Conservation (phyloP, 2,888 invertebrate species). For the Alitta virens region DNA sequence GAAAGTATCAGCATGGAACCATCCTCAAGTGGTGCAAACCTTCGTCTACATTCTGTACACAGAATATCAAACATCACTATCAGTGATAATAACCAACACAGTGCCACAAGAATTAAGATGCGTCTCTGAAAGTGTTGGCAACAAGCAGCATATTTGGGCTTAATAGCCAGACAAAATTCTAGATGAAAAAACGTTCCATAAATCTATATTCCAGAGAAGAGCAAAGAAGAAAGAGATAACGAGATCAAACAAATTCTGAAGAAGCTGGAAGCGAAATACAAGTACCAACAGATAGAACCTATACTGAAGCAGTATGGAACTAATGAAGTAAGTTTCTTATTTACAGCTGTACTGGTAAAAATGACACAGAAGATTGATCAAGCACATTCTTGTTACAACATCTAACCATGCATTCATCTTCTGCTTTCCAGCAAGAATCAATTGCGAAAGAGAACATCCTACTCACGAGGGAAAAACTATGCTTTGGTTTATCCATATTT, state of each 20-base stretch:
- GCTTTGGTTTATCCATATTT: slow-evolving; percentile 93
- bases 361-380: too few relatives aligned
- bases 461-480: slow-evolving; percentile 88
- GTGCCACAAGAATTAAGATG: too few relatives aligned
- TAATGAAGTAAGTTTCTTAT: slow-evolving; percentile 68
- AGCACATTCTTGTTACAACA: neutral
- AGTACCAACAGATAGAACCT: slow-evolving; percentile 88
- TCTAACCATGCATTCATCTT: neutral
- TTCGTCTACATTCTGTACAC: too few relatives aligned
- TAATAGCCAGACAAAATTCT: too few relatives aligned
- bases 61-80: too few relatives aligned
- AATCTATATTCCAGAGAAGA: slow-evolving; percentile 19
- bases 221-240: slow-evolving; percentile 53
- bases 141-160: too few relatives aligned
- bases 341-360: neutral
- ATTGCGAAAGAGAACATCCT: slow-evolving; percentile 69
- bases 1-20: too few relatives aligned
- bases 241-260: slow-evolving; percentile 92
- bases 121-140: too few relatives aligned
- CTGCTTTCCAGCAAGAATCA: slow-evolving; percentile 22
- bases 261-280: slow-evolving; percentile 85
- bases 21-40: too few relatives aligned
- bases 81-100: too few relatives aligned
- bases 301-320: slow-evolving; percentile 92
- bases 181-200: too few relatives aligned